Evolutionary conservation across 2,888 invertebrate genomes (phyloP).

Genomic region (Rhingia campestris): DNA sequence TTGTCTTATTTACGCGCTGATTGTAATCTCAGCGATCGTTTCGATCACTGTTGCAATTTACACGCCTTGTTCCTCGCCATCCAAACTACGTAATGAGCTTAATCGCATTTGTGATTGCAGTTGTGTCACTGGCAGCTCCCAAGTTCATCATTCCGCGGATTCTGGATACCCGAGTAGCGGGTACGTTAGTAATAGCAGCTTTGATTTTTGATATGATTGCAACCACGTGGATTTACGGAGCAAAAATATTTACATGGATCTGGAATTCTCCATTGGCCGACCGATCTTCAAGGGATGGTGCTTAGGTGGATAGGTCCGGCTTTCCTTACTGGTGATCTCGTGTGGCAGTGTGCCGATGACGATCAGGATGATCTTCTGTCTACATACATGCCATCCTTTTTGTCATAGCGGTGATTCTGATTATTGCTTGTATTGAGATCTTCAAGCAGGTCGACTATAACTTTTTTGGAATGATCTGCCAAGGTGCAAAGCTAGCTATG

Average conservation of each 20-base stretch:
- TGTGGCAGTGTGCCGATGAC: constrained; percentile 83
- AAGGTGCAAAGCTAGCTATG: constrained; percentile 82
- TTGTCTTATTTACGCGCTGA: constrained; percentile 78
- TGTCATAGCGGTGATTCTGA: constrained; percentile 79
- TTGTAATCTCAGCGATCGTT: constrained; percentile 80
- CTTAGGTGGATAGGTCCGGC: constrained; percentile 82
- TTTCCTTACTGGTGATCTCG: constrained; percentile 80
- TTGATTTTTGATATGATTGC: constrained; percentile 82
- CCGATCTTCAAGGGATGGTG: constrained; percentile 82
- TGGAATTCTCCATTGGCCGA: constrained; percentile 82
- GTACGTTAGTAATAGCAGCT: constrained; percentile 80
- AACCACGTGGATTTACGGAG: constrained; percentile 82
- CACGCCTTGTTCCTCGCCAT: constrained; percentile 81
- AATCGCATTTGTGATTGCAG: constrained; percentile 80
- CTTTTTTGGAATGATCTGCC: constrained; percentile 83
- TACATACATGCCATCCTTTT: constrained; percentile 80
- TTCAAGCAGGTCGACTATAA: constrained; percentile 83
- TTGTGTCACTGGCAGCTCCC: constrained; percentile 80
- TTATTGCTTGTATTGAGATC: constrained; percentile 81
- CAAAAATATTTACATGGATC: constrained; percentile 82
- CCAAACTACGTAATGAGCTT: constrained; percentile 82
- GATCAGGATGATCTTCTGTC: constrained; percentile 79
- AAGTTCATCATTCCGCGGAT: constrained; percentile 80
- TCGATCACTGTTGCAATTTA: constrained; percentile 81
- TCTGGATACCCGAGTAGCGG: constrained; percentile 81